Conservation (phyloP, 2,888 invertebrate species). For the Scotopteryx bipunctaria region DNA sequence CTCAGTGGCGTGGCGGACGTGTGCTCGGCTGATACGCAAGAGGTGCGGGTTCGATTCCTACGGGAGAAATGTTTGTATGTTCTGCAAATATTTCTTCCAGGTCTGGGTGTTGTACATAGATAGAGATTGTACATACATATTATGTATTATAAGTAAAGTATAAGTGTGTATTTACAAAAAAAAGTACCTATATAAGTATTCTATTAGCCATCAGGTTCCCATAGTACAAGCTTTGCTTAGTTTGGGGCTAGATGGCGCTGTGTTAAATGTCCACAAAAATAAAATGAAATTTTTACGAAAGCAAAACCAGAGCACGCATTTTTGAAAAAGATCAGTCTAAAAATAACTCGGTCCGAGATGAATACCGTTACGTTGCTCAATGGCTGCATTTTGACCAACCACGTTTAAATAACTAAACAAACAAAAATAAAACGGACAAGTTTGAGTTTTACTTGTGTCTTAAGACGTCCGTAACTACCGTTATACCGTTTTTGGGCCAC, state of each 20-base stretch:
- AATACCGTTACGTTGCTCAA: slow-evolving; percentile 17
- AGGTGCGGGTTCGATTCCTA: too few species aligned
- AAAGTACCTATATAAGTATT: background rate
- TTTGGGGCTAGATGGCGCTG: too few species aligned
- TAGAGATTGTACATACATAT: too few species aligned
- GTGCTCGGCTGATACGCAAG: too few species aligned
- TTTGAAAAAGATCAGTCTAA: slow-evolving; percentile 7
- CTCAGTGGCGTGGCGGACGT: too few species aligned
- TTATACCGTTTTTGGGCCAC: too few species aligned
- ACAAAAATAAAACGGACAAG: slow-evolving; percentile 19
- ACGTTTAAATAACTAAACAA: slow-evolving; percentile 25
- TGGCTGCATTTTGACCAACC: slow-evolving; percentile 20
- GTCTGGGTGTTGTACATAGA: too few species aligned
- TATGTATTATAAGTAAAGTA: too few species aligned
- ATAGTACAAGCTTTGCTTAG: too few species aligned
- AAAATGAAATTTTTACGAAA: background rate
- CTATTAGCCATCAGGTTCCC: too few species aligned
- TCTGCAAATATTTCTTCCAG: too few species aligned
- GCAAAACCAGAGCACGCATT: background rate
- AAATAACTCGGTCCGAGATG: background rate
- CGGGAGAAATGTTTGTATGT: too few species aligned
- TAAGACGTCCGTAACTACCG: background rate
- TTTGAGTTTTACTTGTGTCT: background rate
- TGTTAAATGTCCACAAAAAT: background rate
- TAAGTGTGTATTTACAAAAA: background rate